These are phyloP conservation scores for Phortica magna DNA, from an alignment of 2,888 invertebrate species.

Conservation along the genomic window DNA sequence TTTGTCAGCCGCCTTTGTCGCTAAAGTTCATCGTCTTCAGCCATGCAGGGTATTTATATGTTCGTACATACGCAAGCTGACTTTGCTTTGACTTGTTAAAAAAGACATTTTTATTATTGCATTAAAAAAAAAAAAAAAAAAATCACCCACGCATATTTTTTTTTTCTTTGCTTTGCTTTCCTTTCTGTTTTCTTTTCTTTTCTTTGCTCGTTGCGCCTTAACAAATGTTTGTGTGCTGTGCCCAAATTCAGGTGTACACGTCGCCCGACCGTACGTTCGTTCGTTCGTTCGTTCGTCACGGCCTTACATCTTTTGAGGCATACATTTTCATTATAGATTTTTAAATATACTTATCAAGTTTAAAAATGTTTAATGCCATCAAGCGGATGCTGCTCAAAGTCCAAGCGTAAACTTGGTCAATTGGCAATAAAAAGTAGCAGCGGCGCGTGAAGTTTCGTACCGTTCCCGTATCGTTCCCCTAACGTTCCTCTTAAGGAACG, in stretches of 20 bases:
- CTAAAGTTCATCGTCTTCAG: too few relatives aligned
- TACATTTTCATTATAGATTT: conserved; percentile 23
- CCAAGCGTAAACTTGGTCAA: conserved; percentile 69
- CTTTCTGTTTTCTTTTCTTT: not conserved
- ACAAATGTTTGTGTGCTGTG: too few relatives aligned
- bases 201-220: not conserved
- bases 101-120: too few relatives aligned
- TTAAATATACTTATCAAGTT: conserved; percentile 34
- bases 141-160: too few relatives aligned
- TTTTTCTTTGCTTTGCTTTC: not conserved
- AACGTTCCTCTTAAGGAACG: not conserved
- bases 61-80: too few relatives aligned
- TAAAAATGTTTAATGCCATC: conserved; percentile 3
- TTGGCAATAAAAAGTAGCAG: conserved; percentile 65
- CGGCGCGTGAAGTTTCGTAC: not conserved
- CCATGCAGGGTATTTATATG: too few relatives aligned
- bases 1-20: too few relatives aligned
- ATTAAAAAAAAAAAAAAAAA: too few relatives aligned
- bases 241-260: too few relatives aligned
- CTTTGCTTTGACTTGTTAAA: too few relatives aligned
- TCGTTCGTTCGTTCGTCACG: not conserved
- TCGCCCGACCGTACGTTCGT: too few relatives aligned
- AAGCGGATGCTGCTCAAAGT: conserved; percentile 44
- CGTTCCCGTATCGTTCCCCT: not conserved
- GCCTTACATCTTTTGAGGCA: conserved; percentile 2